Base-by-base conservation (phyloP, 1,140 invertebrate species). In the Panonychus citri region DNA sequence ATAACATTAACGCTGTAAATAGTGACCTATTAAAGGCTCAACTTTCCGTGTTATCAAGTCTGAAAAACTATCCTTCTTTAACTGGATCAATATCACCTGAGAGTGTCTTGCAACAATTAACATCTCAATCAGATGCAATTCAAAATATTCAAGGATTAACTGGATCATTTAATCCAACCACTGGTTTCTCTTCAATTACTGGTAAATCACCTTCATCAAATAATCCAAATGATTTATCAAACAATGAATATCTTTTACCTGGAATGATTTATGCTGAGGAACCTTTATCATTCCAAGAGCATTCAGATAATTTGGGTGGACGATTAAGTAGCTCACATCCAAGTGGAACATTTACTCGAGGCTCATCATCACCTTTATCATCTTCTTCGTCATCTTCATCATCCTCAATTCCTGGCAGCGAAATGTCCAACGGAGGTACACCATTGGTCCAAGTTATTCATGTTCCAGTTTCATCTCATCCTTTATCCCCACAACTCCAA, bases 1-100 rank as follows among this genome's bases (percentile, higher is more conserved):
- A 10, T 25, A 10, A 13, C 19, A 56, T 7, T 43, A 56, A 2
- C 54, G 52, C 21, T 21, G 51, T 24, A 55, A 57, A 17, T 55
- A 59, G 15, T 57, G 59, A 21, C 19, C 51, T 30, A 49, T 55
- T 42, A 39, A 59, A 55, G 12, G 59, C 56, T 19, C 57, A 62
- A 19, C 50, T 60, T 13, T 30, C 21, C 8, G 59, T 58, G 54
- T 56, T 57, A 15, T 56, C 60, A 5, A 48, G 56, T 12, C 8
- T 61, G 10, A 63, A 63, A 25, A 56, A 60, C 5, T 51, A 57
- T 26, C 62, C 62, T 5, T 59, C 62, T 39, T n/a, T 63, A 10
- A 40, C 58, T 52, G 55, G 54, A 10, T 55, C 57, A 13, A 59
- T 63, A 19, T 62, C 60, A 5, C 59, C 62, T 1, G 58, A 57